These are phyloP conservation scores for Passer montanus DNA, from an alignment of 2,113 vertebrate genomes.

Conservation along the genomic window DNA sequence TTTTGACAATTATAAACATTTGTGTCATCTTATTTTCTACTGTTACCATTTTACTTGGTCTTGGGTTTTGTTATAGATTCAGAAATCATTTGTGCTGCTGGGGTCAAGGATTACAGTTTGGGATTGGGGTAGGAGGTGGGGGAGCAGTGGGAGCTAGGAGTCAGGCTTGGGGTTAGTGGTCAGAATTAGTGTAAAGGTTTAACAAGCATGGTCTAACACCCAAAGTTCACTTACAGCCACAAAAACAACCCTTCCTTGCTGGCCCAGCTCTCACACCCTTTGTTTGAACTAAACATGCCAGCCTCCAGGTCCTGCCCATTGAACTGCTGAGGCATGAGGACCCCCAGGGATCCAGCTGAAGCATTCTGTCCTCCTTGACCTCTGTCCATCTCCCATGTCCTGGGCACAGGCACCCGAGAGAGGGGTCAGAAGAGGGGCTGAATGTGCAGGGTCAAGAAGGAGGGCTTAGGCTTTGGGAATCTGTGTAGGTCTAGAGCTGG, in stretches of 20 bases:
- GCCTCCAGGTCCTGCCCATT: neutral
- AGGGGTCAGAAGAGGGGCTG: neutral
- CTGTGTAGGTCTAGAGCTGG: rapidly evolving
- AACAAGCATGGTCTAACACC: neutral
- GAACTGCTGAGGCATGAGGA: neutral
- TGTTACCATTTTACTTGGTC: neutral
- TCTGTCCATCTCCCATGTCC: neutral
- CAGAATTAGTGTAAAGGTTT: neutral
- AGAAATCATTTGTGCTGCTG: neutral
- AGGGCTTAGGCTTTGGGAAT: neutral
- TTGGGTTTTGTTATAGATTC: neutral
- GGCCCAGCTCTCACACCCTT: neutral
- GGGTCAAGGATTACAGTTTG: neutral
- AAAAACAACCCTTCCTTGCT: neutral
- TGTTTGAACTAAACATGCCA: neutral
- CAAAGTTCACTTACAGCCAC: neutral
- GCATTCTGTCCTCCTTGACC: neutral
- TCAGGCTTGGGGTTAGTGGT: neutral
- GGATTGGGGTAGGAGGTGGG: neutral
- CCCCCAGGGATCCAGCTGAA: neutral
- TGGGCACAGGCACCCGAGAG: rapidly evolving
- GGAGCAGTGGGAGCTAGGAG: neutral
- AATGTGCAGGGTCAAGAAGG: neutral
- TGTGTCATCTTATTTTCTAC: neutral
- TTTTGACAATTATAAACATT: neutral